phyloP scores from a whole-genome alignment of 1,140 invertebrate genomes.

The Geopemphigus sp. region DNA sequence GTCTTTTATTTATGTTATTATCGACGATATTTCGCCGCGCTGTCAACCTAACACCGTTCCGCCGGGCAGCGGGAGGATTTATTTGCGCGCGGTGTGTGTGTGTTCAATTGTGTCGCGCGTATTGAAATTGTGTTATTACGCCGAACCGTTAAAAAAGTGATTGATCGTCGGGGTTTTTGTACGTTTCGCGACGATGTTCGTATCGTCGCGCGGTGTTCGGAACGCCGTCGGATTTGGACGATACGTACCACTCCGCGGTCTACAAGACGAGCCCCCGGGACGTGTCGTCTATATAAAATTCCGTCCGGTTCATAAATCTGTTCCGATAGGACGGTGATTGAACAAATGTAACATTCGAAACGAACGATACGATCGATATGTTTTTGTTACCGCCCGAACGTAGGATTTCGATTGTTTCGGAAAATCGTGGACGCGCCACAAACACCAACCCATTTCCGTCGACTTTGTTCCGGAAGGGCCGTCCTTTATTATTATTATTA shows the following conservation, averaged over 20 bases:
- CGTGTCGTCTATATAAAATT: no score
- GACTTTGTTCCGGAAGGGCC: neutral
- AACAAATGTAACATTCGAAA: no score
- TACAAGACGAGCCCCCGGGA: no score
- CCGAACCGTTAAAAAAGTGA: slow-evolving; percentile 30
- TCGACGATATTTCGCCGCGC: neutral
- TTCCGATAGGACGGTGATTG: no score
- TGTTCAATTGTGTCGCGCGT: neutral
- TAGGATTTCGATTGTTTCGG: no score
- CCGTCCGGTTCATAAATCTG: no score
- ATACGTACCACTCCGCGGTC: no score
- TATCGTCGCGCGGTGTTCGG: neutral
- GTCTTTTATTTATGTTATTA: neutral
- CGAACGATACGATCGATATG: neutral
- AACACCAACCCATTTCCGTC: neutral
- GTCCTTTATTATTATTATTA: neutral
- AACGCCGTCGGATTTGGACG: no score
- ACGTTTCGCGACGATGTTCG: neutral
- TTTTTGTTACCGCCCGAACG: no score
- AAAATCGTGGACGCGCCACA: no score
- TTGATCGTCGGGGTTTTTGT: neutral
- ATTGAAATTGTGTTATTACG: slow-evolving; percentile 16
- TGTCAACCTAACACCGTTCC: neutral
- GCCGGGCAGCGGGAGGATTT: no score
- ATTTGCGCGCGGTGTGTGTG: neutral